phyloP scores from a whole-genome alignment of 2,797 vertebrate genomes.

The Arrhamphus sclerolepis region DNA sequence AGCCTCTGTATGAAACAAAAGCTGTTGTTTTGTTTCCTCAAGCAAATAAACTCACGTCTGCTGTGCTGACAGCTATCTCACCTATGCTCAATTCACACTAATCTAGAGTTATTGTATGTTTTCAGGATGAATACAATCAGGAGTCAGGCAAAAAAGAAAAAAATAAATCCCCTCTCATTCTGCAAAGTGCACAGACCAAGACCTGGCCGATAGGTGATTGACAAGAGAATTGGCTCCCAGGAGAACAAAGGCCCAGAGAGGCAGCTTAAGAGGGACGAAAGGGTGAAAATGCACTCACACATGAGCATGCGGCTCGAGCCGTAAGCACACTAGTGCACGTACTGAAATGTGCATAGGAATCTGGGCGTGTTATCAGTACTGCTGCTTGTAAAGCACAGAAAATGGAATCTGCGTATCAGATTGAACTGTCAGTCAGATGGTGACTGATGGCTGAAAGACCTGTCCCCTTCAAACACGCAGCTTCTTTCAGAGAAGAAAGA shows the following conservation, averaged over 20 bases:
- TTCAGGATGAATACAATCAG: constrained; percentile 37
- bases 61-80: constrained; percentile 32
- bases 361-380: constrained; percentile 56
- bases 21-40: constrained; percentile 53
- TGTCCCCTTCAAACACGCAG: constrained; percentile 52
- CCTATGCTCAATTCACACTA: constrained; percentile 11
- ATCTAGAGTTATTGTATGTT: constrained; percentile 24
- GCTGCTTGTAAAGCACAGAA: constrained; percentile 64
- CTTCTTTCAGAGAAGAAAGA: constrained; percentile 41
- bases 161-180: constrained; percentile 55
- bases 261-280: constrained; percentile 48
- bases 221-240: constrained; percentile 54
- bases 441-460: constrained; percentile 69
- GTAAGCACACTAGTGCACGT: constrained; percentile 9
- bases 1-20: constrained; percentile 44
- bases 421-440: constrained; percentile 73
- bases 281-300: constrained; percentile 20
- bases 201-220: constrained; percentile 60
- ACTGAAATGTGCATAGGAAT: constrained; percentile 39
- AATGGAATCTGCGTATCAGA: constrained; percentile 79
- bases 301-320: background rate
- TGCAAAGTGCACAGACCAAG: constrained; percentile 24
- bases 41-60: constrained; percentile 27
- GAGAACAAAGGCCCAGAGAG: constrained; percentile 60
- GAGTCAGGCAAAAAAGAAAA: constrained; percentile 37